Evolutionary conservation across 1,140 invertebrate genomes (phyloP).

Genomic region (Melipona quadrifasciata): DNA sequence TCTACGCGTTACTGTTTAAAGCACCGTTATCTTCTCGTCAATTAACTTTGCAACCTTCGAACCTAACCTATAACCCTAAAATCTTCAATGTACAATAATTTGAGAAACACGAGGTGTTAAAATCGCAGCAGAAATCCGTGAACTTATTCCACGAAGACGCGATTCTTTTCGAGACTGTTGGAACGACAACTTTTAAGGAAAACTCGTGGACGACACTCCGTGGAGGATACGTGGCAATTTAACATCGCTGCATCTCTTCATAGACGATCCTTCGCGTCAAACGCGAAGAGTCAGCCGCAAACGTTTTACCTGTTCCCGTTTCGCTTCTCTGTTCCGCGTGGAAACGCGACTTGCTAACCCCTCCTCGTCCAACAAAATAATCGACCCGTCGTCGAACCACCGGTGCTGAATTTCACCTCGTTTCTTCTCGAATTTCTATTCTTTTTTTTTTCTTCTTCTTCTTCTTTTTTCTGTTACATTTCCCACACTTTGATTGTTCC

Average conservation of each 20-base stretch:
- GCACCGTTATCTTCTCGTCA: not conserved
- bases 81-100: not conserved
- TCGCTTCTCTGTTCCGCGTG: not conserved
- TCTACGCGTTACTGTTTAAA: not conserved
- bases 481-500: not conserved
- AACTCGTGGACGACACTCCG: slow-evolving; percentile 62
- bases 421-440: slow-evolving; percentile 33
- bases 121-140: not conserved
- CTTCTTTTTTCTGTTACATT: not conserved
- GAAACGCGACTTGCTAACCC: slow-evolving; percentile 4
- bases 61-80: not conserved
- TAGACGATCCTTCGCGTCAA: slow-evolving; percentile 17
- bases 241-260: slow-evolving; percentile 40
- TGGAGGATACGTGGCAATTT: slow-evolving; percentile 63
- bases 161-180: slow-evolving; percentile 24
- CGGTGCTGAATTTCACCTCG: slow-evolving; percentile 29
- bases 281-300: not conserved
- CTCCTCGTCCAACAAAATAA: not conserved
- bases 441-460: too few relatives aligned
- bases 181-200: slow-evolving; percentile 46
- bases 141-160: slow-evolving; percentile 7
- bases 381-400: not conserved
- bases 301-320: not conserved
- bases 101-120: not conserved
- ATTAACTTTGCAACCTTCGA: not conserved